phyloP scores from a whole-genome alignment of 2,888 invertebrate genomes.

The Catonia carolina region DNA sequence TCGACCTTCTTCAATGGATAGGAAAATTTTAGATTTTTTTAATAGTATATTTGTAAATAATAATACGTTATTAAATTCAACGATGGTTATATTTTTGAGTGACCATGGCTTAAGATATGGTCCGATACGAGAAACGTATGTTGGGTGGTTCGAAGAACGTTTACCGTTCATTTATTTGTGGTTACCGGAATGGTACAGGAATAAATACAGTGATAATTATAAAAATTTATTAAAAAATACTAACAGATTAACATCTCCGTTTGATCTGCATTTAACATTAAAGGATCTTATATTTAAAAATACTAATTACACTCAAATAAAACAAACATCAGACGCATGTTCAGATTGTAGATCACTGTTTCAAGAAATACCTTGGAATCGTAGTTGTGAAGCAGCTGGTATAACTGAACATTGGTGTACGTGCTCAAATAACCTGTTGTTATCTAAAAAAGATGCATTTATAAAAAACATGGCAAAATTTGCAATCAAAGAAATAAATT shows the following conservation, averaged over 20 bases:
- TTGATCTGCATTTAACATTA: conserved; percentile 66
- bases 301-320: conserved; percentile 26
- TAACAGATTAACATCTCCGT: conserved; percentile 64
- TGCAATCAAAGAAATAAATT: conserved; percentile 28
- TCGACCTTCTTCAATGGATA: conserved; percentile 60
- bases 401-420: conserved; percentile 72
- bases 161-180: conserved; percentile 66
- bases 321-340: conserved; percentile 42
- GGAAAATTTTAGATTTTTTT: conserved; percentile 50
- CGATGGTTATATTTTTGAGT: conserved; percentile 65
- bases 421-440: conserved; percentile 50
- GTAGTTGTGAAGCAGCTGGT: conserved; percentile 61
- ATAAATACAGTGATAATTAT: conserved; percentile 49
- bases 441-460: conserved; percentile 32
- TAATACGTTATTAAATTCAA: conserved; percentile 55
- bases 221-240: conserved; percentile 54
- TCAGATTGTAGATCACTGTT: conserved; percentile 60
- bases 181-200: conserved; percentile 56
- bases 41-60: conserved; percentile 53
- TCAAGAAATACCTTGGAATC: conserved; percentile 48
- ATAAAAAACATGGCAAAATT: conserved; percentile 27
- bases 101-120: conserved; percentile 77
- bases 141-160: conserved; percentile 72
- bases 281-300: conserved; percentile 54
- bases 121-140: conserved; percentile 56